phyloP scores from a whole-genome alignment of 2,797 vertebrate species.

The Enteromius afrohamiltoni region DNA sequence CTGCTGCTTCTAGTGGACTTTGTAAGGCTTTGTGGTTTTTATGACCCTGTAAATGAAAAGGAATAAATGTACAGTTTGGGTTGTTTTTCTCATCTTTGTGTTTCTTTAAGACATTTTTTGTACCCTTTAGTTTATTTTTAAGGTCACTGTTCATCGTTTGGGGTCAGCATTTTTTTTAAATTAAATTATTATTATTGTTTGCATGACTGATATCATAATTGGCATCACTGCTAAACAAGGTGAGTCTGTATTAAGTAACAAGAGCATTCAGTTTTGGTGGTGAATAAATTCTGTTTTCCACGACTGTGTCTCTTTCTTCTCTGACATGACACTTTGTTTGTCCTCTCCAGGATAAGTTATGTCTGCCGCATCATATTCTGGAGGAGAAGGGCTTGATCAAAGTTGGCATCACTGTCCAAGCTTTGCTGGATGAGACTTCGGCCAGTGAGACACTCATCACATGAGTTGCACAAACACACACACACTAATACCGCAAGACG shows the following conservation, averaged over 20 bases:
- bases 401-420: constrained; percentile 88
- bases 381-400: constrained; percentile 95
- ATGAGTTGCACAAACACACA: constrained; percentile 64
- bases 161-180: background rate
- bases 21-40: constrained; percentile 52
- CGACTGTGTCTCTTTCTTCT: constrained; percentile 30
- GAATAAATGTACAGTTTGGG: constrained; percentile 72
- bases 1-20: constrained; percentile 14
- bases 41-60: constrained; percentile 60
- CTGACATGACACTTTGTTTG: constrained; percentile 32
- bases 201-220: background rate
- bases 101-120: background rate
- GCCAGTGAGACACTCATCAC: constrained; percentile 77
- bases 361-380: constrained; percentile 96
- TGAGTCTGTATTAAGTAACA: constrained; percentile 7
- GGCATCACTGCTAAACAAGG: background rate
- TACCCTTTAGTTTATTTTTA: background rate
- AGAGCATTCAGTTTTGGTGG: background rate
- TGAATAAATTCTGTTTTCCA: background rate
- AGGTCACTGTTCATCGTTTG: background rate
- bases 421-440: constrained; percentile 84
- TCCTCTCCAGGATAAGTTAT: constrained; percentile 87
- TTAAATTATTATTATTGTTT: background rate
- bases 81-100: constrained; percentile 45
- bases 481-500: constrained; percentile 5